These are phyloP conservation scores for Uria aalge DNA, from an alignment of 2,113 vertebrate species.

Conservation along the genomic window DNA sequence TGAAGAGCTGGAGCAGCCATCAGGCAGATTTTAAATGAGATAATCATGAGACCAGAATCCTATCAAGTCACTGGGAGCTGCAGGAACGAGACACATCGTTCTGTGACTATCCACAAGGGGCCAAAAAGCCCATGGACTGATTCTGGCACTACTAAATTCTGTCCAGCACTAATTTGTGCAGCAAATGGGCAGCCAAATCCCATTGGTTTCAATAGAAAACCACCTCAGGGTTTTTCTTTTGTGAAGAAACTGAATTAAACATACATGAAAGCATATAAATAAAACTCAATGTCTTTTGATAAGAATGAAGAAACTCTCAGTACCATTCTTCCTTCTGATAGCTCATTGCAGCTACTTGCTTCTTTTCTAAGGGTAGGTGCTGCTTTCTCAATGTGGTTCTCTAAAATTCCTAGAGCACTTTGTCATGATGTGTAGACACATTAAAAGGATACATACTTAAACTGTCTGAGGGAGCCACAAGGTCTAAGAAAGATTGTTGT, in stretches of 20 bases:
- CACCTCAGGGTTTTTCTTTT: not conserved
- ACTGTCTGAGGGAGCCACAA: not conserved
- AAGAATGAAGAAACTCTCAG: not conserved
- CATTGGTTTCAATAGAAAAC: not conserved
- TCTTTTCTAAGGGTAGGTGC: not conserved
- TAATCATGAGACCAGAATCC: not conserved
- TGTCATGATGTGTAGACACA: not conserved
- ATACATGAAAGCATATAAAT: not conserved
- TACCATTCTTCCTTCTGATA: not conserved
- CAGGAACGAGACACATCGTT: not conserved
- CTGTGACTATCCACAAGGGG: not conserved
- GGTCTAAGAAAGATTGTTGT: not conserved
- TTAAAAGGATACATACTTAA: not conserved
- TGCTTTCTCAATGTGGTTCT: not conserved
- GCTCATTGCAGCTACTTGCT: not conserved
- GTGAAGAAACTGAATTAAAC: not conserved
- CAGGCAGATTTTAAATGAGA: not conserved
- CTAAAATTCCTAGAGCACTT: not conserved
- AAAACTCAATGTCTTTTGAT: not conserved
- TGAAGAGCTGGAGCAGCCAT: not conserved
- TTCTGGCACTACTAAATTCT: not conserved
- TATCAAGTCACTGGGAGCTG: not conserved
- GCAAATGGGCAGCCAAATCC: not conserved
- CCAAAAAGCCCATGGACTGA: not conserved
- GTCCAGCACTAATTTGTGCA: not conserved